Evolutionary conservation across 2,888 invertebrate genomes (phyloP), one percentile per base, ranked within the genome.

Genomic region (Lasioglossum vierecki): DNA sequence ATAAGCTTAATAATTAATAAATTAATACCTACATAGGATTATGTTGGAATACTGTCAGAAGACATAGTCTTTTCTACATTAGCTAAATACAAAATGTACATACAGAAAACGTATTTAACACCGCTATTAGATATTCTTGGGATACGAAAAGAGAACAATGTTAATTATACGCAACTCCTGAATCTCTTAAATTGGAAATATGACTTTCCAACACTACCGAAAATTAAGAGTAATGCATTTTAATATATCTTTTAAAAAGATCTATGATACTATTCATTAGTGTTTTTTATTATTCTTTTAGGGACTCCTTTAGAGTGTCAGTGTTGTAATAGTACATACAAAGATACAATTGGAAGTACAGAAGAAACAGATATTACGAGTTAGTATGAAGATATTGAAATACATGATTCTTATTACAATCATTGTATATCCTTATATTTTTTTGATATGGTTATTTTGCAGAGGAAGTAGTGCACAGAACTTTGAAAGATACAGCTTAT

Each of bases 401-500:
- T 66, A 57, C 2, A 46, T 63, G 26, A 30, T 44, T 63, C 11
- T 15, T 15, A 49, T 76, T 46, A 35, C 0, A 66, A 35, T n/a
- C n/a, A 60, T 72, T 30, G 41, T 22, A 44, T 3, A 30, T 30
- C 0, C 30, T 35, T 53, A 35, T 35, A 5, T n/a, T 57, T 68
- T 30, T 63, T 63, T 11, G n/a, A 89, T 11, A 39, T 22, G 84
- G 39, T 77, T 35, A 78, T 44, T 81, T 63, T 22, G 4, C 63
- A 66, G 86, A 88, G 41, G 86, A 84, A 39, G 30, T 82, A 68
- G 66, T 79, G 72, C 77, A 39, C 18, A n/a, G 11, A n/a, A 74
- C 35, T 41, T 74, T 76, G 22, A 77, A 41, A 13, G 86, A 91
- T 44, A 86, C 94, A 22, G 94, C 93, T 11, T 93, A 91, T 72